These are phyloP conservation scores for Lates japonicus DNA, from an alignment of 2,797 vertebrate genomes.

Conservation along the genomic window DNA sequence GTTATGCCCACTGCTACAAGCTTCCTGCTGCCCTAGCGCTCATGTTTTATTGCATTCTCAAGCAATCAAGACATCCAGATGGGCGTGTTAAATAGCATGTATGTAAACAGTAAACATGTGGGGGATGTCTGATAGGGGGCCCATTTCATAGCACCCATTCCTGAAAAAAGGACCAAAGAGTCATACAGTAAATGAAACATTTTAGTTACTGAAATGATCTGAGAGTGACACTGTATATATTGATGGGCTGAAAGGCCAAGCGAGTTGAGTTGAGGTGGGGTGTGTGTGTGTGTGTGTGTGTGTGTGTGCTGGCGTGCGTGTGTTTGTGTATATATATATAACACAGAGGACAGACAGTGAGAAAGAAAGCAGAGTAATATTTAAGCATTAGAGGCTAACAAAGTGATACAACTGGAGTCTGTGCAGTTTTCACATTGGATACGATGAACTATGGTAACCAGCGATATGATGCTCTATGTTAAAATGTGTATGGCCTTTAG, in stretches of 20 bases:
- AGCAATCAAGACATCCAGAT: slow-evolving; percentile 66
- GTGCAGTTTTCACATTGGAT: slow-evolving; percentile 14
- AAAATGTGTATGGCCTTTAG: slow-evolving; percentile 28
- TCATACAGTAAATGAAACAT: slow-evolving; percentile 36
- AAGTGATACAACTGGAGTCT: background rate
- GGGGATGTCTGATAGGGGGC: slow-evolving; percentile 23
- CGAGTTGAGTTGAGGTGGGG: background rate
- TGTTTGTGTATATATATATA: slow-evolving; percentile 6
- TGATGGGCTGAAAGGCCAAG: slow-evolving; percentile 21
- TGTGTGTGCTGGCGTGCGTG: background rate
- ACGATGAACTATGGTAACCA: slow-evolving; percentile 7
- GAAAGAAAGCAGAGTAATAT: slow-evolving; percentile 38
- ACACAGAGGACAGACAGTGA: slow-evolving; percentile 13
- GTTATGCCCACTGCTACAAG: slow-evolving; percentile 26
- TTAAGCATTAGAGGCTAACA: slow-evolving; percentile 29
- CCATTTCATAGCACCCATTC: slow-evolving; percentile 41
- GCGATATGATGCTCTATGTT: slow-evolving; percentile 21
- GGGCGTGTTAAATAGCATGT: slow-evolving; percentile 33
- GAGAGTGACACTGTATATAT: background rate
- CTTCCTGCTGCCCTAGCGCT: slow-evolving; percentile 16
- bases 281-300: slow-evolving; percentile 6
- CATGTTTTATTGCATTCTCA: slow-evolving; percentile 19
- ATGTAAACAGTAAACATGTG: slow-evolving; percentile 15
- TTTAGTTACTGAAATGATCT: slow-evolving; percentile 44
- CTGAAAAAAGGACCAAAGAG: slow-evolving; percentile 51